phyloP scores from a whole-genome alignment of 2,888 invertebrate species.

The Agrotis puta region DNA sequence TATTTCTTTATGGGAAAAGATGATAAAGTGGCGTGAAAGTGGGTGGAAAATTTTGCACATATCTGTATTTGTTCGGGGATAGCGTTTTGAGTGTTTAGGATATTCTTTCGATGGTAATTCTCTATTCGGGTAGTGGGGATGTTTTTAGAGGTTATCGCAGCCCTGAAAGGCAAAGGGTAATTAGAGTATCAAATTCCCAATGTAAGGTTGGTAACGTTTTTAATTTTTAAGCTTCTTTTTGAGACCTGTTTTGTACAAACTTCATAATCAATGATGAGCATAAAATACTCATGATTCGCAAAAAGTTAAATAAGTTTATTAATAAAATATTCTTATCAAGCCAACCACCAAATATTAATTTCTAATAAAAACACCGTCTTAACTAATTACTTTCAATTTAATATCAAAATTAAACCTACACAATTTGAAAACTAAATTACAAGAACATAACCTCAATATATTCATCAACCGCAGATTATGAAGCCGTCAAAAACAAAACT shows the following conservation, averaged over 20 bases:
- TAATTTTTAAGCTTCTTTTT: too few species aligned
- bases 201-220: too few species aligned
- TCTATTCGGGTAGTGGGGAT: too few species aligned
- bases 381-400: constrained; percentile 3
- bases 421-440: neutral
- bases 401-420: constrained; percentile 10
- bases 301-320: neutral
- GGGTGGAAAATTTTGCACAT: neutral
- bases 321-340: neutral
- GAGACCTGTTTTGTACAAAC: too few species aligned
- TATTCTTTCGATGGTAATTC: too few species aligned
- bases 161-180: too few species aligned
- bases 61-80: neutral
- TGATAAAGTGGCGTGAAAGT: constrained; percentile 32
- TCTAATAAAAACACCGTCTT: neutral
- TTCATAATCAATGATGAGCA: neutral
- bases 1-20: constrained; percentile 12
- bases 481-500: constrained; percentile 17
- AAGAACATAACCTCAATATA: neutral
- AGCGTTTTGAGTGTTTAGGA: neutral
- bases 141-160: too few species aligned
- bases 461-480: neutral
- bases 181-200: too few species aligned
- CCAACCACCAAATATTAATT: neutral
- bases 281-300: neutral